phyloP scores from a whole-genome alignment of 2,113 vertebrate genomes.

The Erinaceus europaeus region DNA sequence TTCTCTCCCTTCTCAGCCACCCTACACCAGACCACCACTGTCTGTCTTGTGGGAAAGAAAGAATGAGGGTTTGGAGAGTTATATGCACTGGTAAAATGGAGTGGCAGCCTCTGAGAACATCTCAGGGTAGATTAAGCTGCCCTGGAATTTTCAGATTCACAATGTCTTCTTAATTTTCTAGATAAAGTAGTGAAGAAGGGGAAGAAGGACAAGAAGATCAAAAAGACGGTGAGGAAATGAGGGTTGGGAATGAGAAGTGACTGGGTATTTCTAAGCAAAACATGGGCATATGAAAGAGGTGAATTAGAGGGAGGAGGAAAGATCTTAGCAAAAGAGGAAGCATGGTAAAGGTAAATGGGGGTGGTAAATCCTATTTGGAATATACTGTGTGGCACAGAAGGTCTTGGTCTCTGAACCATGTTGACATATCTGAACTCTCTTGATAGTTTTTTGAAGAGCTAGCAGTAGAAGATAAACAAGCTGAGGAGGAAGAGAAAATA shows the following conservation, averaged over 20 bases:
- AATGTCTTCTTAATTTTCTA: conserved; percentile 54
- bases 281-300: neutral
- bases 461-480: conserved; percentile 84
- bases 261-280: neutral
- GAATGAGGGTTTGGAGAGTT: neutral
- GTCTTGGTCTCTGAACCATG: neutral
- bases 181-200: conserved; percentile 90
- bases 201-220: conserved; percentile 91
- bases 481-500: conserved; percentile 78
- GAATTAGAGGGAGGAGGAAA: neutral
- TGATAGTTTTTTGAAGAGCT: conserved; percentile 92
- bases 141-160: neutral
- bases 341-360: too few relatives aligned
- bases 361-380: neutral
- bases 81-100: neutral
- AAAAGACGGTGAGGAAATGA: conserved; percentile 88
- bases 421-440: neutral
- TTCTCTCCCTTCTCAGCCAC: neutral
- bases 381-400: neutral
- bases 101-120: neutral
- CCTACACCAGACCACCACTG: neutral
- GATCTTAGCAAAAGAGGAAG: neutral
- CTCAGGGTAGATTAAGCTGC: neutral
- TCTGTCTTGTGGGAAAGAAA: neutral
- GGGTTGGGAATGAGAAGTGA: neutral